A percentile compares a stretch with the other conserved stretches of the same genome.
Evolutionary conservation across 2,888 invertebrate genomes (phyloP).

Genomic region (Zhuqinia jingwanae): DNA sequence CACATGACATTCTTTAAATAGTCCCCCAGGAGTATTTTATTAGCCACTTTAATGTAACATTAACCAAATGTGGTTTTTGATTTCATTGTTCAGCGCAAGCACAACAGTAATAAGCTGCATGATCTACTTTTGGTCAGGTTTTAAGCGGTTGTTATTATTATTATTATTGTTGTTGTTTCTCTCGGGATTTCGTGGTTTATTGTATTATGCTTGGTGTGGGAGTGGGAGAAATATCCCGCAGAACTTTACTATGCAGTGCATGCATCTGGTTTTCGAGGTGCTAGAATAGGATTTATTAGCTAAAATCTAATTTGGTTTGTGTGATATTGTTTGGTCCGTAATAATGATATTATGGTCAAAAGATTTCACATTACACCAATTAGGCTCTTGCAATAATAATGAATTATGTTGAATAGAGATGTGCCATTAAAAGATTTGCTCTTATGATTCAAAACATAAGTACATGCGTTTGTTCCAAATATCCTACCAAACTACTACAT

Average conservation of each 20-base stretch:
- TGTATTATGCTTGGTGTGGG: slow-evolving; percentile 14
- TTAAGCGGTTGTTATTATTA: slow-evolving; percentile 24
- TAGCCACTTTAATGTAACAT: neutral
- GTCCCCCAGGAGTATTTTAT: neutral
- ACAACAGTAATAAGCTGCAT: neutral
- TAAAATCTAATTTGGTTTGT: neutral
- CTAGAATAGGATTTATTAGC: slow-evolving; percentile 42
- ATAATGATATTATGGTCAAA: neutral
- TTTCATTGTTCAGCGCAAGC: neutral
- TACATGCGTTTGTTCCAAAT: neutral
- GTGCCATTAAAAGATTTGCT: neutral
- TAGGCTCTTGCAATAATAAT: slow-evolving; percentile 44
- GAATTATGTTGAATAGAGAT: slow-evolving; percentile 22
- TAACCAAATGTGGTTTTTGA: slow-evolving; percentile 6
- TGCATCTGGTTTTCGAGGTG: slow-evolving; percentile 54
- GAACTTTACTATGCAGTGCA: neutral
- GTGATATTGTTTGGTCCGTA: slow-evolving; percentile 43
- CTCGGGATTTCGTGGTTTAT: slow-evolving; percentile 43
- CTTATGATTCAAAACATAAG: neutral
- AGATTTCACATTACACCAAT: slow-evolving; percentile 38
- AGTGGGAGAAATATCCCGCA: neutral
- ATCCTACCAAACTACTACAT: neutral
- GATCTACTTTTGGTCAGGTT: slow-evolving; percentile 6
- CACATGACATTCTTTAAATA: slow-evolving; percentile 2
- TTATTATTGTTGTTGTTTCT: slow-evolving; percentile 29